Base-by-base conservation (phyloP, 35 echinoderm and acorn worm species). In the Anneissia japonica region DNA sequence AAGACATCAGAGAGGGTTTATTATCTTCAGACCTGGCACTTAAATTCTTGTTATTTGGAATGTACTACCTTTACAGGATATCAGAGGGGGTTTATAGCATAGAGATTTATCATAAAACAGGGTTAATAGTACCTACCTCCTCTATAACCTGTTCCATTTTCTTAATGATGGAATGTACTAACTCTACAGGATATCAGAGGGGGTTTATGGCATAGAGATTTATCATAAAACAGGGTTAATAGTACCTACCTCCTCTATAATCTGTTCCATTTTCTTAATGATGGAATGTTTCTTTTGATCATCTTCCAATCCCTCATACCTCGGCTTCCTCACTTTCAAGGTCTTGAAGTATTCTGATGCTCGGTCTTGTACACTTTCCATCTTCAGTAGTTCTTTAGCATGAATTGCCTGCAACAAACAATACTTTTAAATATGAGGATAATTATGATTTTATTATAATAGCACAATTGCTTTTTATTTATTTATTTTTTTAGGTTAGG, bases 111-210 rank as follows among this genome's bases (percentile, higher is more conserved):
- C 32, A 11, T 31, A 77, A 16, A 13, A 77, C 36, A 12, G 33
- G 12, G 36, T 14, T 14, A 14, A 88, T 26, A n/a, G n/a, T n/a
- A 37, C 88, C 43, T 39, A 92, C 93, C 89, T 95, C 89, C 77
- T 95, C 93, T 0, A 89, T 32, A 16, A 95, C 30, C 76, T 95
- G 93, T 74, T 95, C 93, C 77, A 95, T 95, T 36, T 92, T 91
- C 55, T 88, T 84, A 46, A 88, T 81, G 28, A 91, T n/a, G n/a
- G n/a, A n/a, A n/a, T n/a, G n/a, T n/a, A n/a, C n/a, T n/a, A n/a
- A n/a, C n/a, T n/a, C n/a, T n/a, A n/a, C n/a, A n/a, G n/a, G n/a
- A n/a, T n/a, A n/a, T n/a, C n/a, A n/a, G n/a, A n/a, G n/a, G 12
- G 12, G 33, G 12, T 14, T 31, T 14, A 23, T 31, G 33, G 76